Percentiles rank a stretch among this genome's conserved stretches.
These are phyloP conservation scores for Drosophila kokeensis DNA, from an alignment of 2,888 invertebrate species.

Conservation along the genomic window DNA sequence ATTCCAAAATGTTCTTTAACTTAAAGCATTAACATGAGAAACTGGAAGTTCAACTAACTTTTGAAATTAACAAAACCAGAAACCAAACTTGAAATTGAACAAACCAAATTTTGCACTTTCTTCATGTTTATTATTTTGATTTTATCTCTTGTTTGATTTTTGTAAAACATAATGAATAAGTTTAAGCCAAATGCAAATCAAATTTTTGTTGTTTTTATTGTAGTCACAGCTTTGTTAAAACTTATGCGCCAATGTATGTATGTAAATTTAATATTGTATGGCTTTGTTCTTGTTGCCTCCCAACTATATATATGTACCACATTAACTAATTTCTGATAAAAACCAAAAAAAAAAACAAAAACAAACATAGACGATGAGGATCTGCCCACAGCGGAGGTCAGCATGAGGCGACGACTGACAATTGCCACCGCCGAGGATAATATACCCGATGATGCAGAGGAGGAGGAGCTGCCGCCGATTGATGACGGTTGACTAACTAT, in stretches of 20 bases:
- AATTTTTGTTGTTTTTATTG: slow-evolving; percentile 55
- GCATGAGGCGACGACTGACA: slow-evolving; percentile 83
- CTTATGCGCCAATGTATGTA: slow-evolving; percentile 75
- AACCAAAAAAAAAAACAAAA: slow-evolving; percentile 4
- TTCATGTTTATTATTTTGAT: slow-evolving; percentile 36
- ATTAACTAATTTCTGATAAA: slow-evolving; percentile 35
- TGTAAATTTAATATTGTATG: slow-evolving; percentile 64
- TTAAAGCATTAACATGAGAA: slow-evolving; percentile 8
- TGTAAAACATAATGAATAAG: slow-evolving; percentile 19
- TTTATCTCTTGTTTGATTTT: slow-evolving; percentile 25
- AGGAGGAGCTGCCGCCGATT: slow-evolving; percentile 75
- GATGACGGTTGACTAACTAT: slow-evolving; percentile 81
- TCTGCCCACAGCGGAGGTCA: slow-evolving; percentile 57
- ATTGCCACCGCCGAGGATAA: slow-evolving; percentile 82
- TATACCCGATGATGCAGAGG: slow-evolving; percentile 69
- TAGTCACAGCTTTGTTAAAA: slow-evolving; percentile 71
- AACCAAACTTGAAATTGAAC: slow-evolving; percentile 13
- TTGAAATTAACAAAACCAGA: slow-evolving; percentile 15
- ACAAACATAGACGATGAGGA: slow-evolving; percentile 64
- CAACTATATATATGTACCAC: slow-evolving; percentile 35
- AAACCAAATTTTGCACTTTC: slow-evolving; percentile 68
- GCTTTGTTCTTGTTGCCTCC: slow-evolving; percentile 62
- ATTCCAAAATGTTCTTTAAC: not conserved
- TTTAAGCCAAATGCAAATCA: slow-evolving; percentile 14
- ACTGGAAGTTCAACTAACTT: slow-evolving; percentile 29